Percentiles rank a stretch among this genome's conserved stretches.
phyloP scores from a whole-genome alignment of 2,797 vertebrate species.

The Ctenopoma multispine region DNA sequence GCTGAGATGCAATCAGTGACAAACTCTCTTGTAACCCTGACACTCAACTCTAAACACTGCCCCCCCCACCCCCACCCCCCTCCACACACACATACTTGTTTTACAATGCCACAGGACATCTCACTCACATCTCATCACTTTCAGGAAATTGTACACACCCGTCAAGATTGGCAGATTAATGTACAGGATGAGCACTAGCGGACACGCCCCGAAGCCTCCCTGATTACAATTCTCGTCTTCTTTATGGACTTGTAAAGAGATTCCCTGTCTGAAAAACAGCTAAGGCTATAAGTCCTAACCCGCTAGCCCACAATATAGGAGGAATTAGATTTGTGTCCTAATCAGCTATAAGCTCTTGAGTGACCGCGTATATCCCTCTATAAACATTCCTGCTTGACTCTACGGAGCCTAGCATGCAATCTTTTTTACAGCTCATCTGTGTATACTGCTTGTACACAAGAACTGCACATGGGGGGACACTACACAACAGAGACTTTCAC shows the following conservation, averaged over 20 bases:
- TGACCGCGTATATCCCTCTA: conserved; percentile 58
- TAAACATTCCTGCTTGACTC: conserved; percentile 57
- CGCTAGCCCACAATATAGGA: conserved; percentile 61
- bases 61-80: conserved; percentile 13
- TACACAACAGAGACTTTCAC: conserved; percentile 42
- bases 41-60: conserved; percentile 51
- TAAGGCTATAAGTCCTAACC: conserved; percentile 60
- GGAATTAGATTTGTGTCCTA: conserved; percentile 79
- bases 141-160: conserved; percentile 59
- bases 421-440: conserved; percentile 59
- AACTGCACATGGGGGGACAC: conserved; percentile 37
- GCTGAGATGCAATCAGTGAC: conserved; percentile 75
- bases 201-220: conserved; percentile 62
- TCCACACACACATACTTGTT: conserved; percentile 36
- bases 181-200: conserved; percentile 47
- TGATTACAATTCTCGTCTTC: conserved; percentile 65
- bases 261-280: conserved; percentile 62
- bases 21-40: conserved; percentile 68
- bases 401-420: conserved; percentile 43
- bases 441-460: conserved; percentile 30
- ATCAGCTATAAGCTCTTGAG: conserved; percentile 72
- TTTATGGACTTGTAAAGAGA: conserved; percentile 76
- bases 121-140: conserved; percentile 66
- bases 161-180: conserved; percentile 72
- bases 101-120: conserved; percentile 64